These are phyloP conservation scores for Microcebus griseorufus DNA, from an alignment of 2,113 vertebrate genomes.

Conservation along the genomic window DNA sequence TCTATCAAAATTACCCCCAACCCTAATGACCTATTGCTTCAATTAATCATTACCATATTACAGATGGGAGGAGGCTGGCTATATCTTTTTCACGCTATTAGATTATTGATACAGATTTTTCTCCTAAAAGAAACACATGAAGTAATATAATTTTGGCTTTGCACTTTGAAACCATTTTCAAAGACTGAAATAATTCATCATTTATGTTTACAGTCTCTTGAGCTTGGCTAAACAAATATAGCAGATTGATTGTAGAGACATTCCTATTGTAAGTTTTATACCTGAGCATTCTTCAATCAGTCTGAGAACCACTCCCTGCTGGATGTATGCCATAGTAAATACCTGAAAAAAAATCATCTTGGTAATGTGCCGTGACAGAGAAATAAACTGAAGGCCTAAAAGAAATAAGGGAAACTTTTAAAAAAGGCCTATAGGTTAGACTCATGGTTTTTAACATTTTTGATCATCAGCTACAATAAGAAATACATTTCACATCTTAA, in stretches of 20 bases:
- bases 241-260: conserved; percentile 17
- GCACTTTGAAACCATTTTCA: neutral
- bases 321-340: conserved; percentile 38
- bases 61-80: neutral
- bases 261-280: conserved; percentile 57
- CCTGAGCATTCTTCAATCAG: conserved; percentile 59
- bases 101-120: neutral
- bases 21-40: neutral
- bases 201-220: neutral
- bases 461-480: neutral
- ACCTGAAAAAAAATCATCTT: conserved; percentile 66
- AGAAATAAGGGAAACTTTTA: conserved; percentile 43
- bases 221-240: conserved; percentile 4
- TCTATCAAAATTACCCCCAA: neutral
- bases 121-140: neutral
- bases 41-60: neutral
- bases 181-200: conserved; percentile 18
- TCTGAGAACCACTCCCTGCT: conserved; percentile 41
- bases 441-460: neutral
- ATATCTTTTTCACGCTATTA: neutral
- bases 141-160: neutral
- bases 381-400: conserved; percentile 53
- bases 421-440: conserved; percentile 33
- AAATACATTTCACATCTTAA: neutral
- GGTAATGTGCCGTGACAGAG: conserved; percentile 28